Conservation (phyloP, 1,140 invertebrate species). For the Drosophila ironensis region DNA sequence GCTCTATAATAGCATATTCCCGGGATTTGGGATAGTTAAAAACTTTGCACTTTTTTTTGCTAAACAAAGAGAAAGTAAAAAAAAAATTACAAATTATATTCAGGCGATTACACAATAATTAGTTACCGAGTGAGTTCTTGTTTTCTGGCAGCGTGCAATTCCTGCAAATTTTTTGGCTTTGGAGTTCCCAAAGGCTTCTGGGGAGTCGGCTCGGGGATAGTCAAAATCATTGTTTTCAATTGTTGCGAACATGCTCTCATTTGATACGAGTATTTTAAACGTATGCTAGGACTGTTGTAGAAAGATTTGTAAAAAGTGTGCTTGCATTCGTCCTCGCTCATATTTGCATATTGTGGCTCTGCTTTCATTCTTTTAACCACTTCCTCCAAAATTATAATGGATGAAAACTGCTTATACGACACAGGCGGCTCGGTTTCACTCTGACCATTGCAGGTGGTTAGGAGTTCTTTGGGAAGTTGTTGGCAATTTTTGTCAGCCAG, state of each 20-base stretch:
- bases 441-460: background rate
- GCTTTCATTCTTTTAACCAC: conserved; percentile 27
- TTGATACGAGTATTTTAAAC: conserved; percentile 10
- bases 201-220: background rate
- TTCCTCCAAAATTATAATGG: conserved; percentile 17
- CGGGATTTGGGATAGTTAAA: too few species aligned
- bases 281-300: conserved; percentile 28
- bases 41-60: background rate
- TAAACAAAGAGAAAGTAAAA: background rate
- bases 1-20: too few species aligned
- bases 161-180: background rate
- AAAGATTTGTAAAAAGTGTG: conserved; percentile 19
- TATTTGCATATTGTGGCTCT: background rate
- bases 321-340: conserved; percentile 3
- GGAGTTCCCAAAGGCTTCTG: background rate
- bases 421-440: background rate
- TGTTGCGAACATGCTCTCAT: conserved; percentile 8
- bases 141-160: background rate
- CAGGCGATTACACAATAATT: background rate
- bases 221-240: conserved; percentile 8
- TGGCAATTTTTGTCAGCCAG: background rate
- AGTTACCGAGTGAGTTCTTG: conserved; percentile 16
- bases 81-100: background rate
- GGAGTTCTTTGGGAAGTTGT: background rate
- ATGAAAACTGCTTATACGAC: conserved; percentile 20